Conservation (phyloP, 2,797 vertebrate genomes). For the Falco concolor region DNA sequence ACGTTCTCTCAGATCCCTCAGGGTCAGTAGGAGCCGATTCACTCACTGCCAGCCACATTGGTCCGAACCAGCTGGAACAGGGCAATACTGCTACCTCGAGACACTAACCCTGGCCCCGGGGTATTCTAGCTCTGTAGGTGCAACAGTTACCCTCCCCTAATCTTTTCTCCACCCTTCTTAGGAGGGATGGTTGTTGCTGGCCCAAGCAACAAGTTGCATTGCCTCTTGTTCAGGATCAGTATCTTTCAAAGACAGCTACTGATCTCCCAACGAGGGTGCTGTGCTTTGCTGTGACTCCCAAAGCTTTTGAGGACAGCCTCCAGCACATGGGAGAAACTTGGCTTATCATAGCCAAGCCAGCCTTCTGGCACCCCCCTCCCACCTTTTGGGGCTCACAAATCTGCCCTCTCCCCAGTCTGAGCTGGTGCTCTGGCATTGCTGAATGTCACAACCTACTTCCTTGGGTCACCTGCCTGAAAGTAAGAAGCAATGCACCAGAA, state of each 20-base stretch:
- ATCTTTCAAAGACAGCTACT: neutral
- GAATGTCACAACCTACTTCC: neutral
- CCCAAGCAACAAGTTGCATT: neutral
- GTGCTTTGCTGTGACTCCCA: neutral
- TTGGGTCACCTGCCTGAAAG: no score
- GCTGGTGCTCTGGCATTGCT: neutral
- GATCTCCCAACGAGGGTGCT: neutral
- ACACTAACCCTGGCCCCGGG: neutral
- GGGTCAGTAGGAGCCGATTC: neutral
- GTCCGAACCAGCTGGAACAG: neutral
- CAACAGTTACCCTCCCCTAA: neutral
- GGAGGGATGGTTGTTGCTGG: neutral
- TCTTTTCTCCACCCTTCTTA: neutral
- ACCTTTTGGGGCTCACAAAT: neutral
- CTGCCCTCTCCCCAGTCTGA: neutral
- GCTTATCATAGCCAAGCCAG: neutral
- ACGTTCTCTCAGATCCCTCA: neutral
- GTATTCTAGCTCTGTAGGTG: neutral
- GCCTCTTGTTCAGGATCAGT: neutral
- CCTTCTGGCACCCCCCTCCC: neutral
- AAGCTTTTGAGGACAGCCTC: neutral
- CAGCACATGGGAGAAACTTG: neutral
- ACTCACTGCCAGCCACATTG: accelerated
- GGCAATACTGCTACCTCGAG: neutral
- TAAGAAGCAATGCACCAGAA: neutral